These are phyloP conservation scores for Drosophila picticornis DNA, from an alignment of 2,888 invertebrate species.

Conservation along the genomic window DNA sequence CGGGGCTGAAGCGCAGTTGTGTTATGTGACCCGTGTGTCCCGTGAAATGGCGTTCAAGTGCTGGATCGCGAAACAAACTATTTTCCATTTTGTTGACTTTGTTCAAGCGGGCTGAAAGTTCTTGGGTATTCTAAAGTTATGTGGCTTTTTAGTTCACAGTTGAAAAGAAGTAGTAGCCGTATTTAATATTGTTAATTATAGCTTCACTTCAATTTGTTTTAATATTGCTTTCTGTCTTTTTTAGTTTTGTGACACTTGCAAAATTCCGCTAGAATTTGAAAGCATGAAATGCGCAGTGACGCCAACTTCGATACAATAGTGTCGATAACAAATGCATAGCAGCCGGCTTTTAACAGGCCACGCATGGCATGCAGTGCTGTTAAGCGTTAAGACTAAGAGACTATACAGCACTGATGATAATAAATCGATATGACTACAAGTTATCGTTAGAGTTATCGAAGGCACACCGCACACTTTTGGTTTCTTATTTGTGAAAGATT, in stretches of 20 bases:
- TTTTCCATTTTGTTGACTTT: constrained; percentile 23
- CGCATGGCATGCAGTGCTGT: neutral
- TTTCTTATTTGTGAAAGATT: neutral
- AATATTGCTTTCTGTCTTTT: neutral
- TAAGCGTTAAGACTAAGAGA: neutral
- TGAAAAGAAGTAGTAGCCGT: neutral
- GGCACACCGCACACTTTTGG: constrained; percentile 5
- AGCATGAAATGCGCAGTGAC: constrained; percentile 44
- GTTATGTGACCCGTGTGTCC: constrained; percentile 92
- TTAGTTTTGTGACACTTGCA: neutral
- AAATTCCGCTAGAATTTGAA: constrained; percentile 49
- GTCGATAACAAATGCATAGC: neutral
- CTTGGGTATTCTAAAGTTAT: neutral
- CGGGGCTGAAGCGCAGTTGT: constrained; percentile 90
- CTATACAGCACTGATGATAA: constrained; percentile 13
- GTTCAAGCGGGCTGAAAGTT: neutral
- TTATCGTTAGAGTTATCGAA: constrained; percentile 9
- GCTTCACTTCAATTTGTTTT: neutral
- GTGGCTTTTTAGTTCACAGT: neutral
- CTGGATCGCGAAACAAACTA: constrained; percentile 73
- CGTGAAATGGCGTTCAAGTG: constrained; percentile 88
- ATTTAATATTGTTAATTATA: neutral
- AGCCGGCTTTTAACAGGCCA: neutral
- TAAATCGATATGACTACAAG: neutral
- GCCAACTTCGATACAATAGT: constrained; percentile 14